These are phyloP conservation scores for Tenthredo notha DNA, from an alignment of 2,888 invertebrate genomes.

Conservation along the genomic window DNA sequence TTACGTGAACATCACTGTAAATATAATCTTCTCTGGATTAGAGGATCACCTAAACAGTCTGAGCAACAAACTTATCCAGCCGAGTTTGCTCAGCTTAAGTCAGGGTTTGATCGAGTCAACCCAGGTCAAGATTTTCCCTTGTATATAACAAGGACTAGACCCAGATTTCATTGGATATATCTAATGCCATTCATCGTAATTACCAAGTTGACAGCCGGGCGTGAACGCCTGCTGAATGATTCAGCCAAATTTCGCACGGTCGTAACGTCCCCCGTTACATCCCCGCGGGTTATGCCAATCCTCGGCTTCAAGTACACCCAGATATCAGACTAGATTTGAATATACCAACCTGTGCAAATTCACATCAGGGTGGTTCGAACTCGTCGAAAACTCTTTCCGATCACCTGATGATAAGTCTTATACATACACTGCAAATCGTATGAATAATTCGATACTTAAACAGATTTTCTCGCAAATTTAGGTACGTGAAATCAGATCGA, in stretches of 20 bases:
- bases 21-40: not conserved
- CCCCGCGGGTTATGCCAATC: not conserved
- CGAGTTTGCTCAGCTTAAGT: not conserved
- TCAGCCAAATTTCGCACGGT: constrained; percentile 21
- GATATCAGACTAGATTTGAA: not conserved
- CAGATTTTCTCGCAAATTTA: not conserved
- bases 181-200: constrained; percentile 27
- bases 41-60: not conserved
- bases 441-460: not conserved
- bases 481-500: not conserved
- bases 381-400: not conserved
- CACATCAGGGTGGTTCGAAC: not conserved
- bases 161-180: not conserved
- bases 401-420: not conserved
- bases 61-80: not conserved
- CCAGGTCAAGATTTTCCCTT: not conserved
- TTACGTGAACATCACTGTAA: too few species aligned
- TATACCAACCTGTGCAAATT: not conserved
- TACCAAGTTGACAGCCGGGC: constrained; percentile 6
- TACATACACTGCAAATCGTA: not conserved
- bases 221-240: constrained; percentile 39
- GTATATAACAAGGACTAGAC: not conserved
- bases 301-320: not conserved
- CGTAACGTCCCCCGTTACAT: constrained; percentile 13
- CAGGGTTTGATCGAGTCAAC: not conserved